Percentiles rank a stretch among this genome's conserved stretches.
Conservation (phyloP, 1,140 invertebrate species). For the Aplysia californica region DNA sequence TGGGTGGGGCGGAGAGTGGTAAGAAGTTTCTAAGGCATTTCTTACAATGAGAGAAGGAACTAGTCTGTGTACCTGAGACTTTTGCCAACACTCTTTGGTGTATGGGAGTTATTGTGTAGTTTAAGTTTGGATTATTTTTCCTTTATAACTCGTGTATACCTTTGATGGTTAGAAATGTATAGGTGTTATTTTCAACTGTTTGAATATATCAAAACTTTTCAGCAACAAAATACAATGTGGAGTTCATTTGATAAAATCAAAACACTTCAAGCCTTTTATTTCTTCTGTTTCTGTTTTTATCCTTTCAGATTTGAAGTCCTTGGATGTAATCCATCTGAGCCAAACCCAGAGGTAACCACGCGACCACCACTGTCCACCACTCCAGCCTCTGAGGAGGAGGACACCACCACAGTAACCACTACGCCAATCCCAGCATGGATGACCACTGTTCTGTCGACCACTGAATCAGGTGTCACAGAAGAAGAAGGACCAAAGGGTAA, state of each 20-base stretch:
- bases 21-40: no score
- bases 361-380: slow-evolving; percentile 2
- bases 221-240: not conserved
- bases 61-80: no score
- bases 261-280: no score
- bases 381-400: not conserved
- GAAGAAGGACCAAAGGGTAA: not conserved
- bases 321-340: slow-evolving; percentile 44
- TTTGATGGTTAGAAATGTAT: not conserved
- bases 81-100: no score
- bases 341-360: slow-evolving; percentile 12
- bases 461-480: not conserved
- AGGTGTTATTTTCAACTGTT: not conserved
- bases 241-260: no score
- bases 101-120: no score
- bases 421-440: not conserved
- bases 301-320: slow-evolving; percentile 37
- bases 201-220: not conserved
- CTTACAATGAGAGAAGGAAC: no score
- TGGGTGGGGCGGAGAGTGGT: no score
- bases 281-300: no score
- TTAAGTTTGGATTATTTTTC: not conserved
- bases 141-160: not conserved
- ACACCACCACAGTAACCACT: not conserved
- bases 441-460: slow-evolving; percentile 11